Evolutionary conservation across 2,797 vertebrate species (phyloP), one percentile per base, ranked within the genome.

Genomic region (Echeneis naucrates): DNA sequence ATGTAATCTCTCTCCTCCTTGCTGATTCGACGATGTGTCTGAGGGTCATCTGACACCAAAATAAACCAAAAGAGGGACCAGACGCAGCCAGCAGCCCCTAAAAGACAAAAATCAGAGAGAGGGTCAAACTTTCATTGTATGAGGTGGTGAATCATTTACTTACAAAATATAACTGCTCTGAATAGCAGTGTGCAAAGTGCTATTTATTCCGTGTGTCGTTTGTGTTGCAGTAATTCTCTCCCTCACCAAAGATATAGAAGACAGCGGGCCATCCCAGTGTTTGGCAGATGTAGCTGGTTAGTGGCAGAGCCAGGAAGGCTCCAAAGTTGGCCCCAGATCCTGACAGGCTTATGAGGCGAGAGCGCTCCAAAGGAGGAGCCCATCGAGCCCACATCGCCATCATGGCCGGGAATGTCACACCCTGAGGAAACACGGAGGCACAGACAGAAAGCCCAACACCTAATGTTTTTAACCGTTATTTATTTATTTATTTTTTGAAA

Each of bases 301-400:
- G 88, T 10, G 95, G 95, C 69, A 97, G 90, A 27, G 95, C 91
- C 68, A 95, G 2, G 26, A 96, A 96, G 67, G 94, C 93, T 1
- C 96, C 96, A n/a, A 96, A 96, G 48, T 80, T 95, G 33, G 79
- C 87, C 67, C 96, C 96, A 12, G 95, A 93, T 0, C 91, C 93
- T 0, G 96, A 93, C 12, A 97, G 72, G 37, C 92, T 92, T 37
- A 94, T 94, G 57, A 97, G 94, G 26, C 93, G 89, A 37, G 95
- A 95, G 35, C 95, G 91, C 83, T 97, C 96, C 72, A 95, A 47
- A 0, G 95, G 96, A 1, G 96, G 96, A 13, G 96, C 95, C 96
- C 96, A 97, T n/a, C 95, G 94, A 5, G 96, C 93, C 96, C 96
- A 96, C 80, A 97, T 95, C 0, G 96, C 94, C 92, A 96, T 96